Evolutionary conservation across 1,140 invertebrate species (phyloP), one percentile per base, ranked within the genome.

Genomic region (Tetraneura akinire): DNA sequence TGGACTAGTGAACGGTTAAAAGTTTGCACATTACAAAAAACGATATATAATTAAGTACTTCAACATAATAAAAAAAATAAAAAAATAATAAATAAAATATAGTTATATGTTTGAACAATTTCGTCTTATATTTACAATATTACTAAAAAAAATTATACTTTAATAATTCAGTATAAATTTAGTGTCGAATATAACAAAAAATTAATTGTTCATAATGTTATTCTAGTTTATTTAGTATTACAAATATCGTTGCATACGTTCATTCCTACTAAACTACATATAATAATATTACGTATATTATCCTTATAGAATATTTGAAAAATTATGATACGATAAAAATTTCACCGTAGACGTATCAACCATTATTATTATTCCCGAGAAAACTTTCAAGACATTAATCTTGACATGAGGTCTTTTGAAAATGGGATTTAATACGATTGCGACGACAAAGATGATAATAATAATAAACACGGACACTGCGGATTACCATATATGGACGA

Each of bases 341-440:
- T 74, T 55, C 23, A 74, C 11, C 51, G 10, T 37, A 55, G 49
- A 13, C 29, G 18, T 8, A 32, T 14, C n/a, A 45, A 13, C 16
- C 42, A 47, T 68, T 68, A 47, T 68, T 68, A 47, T 68, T 68
- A 37, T 68, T 29, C 23, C 23, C 13, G 8, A 14, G n/a, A 3
- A 53, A 76, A 57, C 73, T 60, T 76, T 76, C n/a, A 37, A 32
- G 51, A 23, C 73, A 76, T 76, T 76, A 76, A 76, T 76, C 73
- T 76, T 55, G 29, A 55, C 73, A 42, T 60, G n/a, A 21, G 29
- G 29, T 74, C 29, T 74, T 74, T 76, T 73, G 49, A 57, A 55
- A 76, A 76, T 11, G 1, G 51, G 11, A 37, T 76, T n/a, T 29
- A 45, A 42, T 6, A 68, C 42, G 42, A 47, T 11, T 16, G 18